A percentile compares a stretch with the other conserved stretches of the same genome.
Evolutionary conservation across 2,113 vertebrate genomes (phyloP).

Genomic region (Argyrosomus japonicus): DNA sequence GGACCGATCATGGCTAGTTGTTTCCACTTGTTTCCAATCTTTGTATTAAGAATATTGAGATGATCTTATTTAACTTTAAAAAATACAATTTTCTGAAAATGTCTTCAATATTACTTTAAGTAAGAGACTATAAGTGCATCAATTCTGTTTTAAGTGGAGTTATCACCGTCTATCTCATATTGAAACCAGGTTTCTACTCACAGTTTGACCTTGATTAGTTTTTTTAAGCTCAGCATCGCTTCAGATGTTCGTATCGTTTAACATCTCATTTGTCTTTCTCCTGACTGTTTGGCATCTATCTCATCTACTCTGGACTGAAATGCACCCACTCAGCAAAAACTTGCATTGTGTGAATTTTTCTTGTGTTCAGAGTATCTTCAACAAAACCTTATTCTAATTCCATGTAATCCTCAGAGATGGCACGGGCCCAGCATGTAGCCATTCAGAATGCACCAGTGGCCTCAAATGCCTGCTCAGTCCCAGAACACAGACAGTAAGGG

Average conservation of each 20-base stretch:
- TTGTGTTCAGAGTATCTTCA: conserved; percentile 58
- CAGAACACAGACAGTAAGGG: conserved; percentile 72
- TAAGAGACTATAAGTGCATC: no score
- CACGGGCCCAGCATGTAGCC: conserved; percentile 64
- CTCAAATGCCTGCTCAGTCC: conserved; percentile 70
- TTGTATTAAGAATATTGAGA: no score
- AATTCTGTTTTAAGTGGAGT: no score
- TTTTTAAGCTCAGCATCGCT: conserved; percentile 8
- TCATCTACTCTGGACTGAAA: conserved; percentile 33
- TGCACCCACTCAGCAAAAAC: conserved; percentile 59
- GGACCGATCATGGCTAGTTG: no score
- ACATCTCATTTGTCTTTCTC: conserved; percentile 39
- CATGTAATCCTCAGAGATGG: conserved; percentile 74
- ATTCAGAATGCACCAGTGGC: conserved; percentile 70
- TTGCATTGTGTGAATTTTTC: conserved; percentile 67
- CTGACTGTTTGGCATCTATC: conserved; percentile 20
- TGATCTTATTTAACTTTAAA: no score
- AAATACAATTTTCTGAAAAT: no score
- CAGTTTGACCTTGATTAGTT: background rate
- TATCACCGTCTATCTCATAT: background rate
- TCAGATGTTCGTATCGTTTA: conserved; percentile 10
- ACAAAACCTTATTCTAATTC: conserved; percentile 74
- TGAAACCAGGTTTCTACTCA: background rate
- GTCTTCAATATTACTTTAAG: no score
- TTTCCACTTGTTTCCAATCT: no score